A percentile compares a stretch with the other conserved stretches of the same genome.
Conservation (phyloP, 2,797 vertebrate species). For the Agapornis canus region DNA sequence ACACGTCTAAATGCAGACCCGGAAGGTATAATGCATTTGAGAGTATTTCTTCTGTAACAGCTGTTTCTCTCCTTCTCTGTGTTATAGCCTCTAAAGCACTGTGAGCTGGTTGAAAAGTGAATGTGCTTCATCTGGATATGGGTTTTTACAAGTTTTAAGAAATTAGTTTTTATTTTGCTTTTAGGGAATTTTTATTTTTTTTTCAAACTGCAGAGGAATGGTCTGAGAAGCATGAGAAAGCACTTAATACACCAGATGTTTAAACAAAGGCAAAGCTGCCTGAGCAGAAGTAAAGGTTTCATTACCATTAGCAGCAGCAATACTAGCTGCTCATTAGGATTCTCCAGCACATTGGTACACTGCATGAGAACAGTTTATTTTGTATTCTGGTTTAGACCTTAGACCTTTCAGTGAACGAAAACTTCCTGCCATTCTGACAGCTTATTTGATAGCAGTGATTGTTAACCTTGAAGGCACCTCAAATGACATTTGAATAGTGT, state of each 20-base stretch:
- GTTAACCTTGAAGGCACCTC: slow-evolving; percentile 53
- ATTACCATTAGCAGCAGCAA: not conserved
- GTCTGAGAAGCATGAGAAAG: not conserved
- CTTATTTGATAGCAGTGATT: slow-evolving; percentile 43
- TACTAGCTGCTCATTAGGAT: slow-evolving; percentile 21
- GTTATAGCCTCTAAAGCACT: not conserved
- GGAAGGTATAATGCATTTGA: not conserved
- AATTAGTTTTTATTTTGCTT: not conserved
- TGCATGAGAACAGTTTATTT: slow-evolving; percentile 42
- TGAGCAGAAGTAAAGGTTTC: not conserved
- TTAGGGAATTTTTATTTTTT: not conserved
- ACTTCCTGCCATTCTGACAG: slow-evolving; percentile 60
- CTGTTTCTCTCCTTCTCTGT: not conserved
- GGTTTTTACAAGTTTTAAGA: not conserved
- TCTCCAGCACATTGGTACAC: not conserved
- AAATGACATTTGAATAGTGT: slow-evolving; percentile 52
- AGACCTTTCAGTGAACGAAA: slow-evolving; percentile 38
- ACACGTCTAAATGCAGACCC: not conserved
- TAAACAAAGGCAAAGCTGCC: not conserved
- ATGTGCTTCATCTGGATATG: not conserved
- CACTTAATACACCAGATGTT: not conserved
- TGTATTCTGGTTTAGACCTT: slow-evolving; percentile 56
- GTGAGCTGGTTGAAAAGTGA: not conserved
- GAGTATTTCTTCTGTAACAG: not conserved
- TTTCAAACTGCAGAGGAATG: not conserved